Conservation (phyloP, 2,888 invertebrate species). For the Metellina segmentata region DNA sequence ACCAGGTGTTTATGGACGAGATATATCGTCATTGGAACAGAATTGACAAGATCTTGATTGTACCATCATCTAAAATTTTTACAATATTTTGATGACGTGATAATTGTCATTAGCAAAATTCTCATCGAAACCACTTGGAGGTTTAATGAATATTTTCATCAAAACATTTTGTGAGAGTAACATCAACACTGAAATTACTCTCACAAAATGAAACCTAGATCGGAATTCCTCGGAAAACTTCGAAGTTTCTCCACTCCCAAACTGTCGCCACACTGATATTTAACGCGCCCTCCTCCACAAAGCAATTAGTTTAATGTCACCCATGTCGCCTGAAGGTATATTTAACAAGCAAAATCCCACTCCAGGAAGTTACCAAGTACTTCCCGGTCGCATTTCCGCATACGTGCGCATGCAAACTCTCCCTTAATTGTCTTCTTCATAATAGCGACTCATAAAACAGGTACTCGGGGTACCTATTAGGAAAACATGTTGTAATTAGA, state of each 20-base stretch:
- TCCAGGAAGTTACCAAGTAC: slow-evolving; percentile 20
- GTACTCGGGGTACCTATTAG: slow-evolving; percentile 19
- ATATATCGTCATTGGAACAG: no score
- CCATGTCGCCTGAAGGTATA: background rate
- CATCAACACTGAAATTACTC: no score
- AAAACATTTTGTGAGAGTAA: no score
- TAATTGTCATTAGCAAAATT: no score
- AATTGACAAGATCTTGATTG: no score
- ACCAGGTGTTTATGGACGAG: no score
- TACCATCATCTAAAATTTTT: no score
- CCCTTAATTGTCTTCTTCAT: slow-evolving; percentile 45
- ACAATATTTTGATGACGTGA: no score
- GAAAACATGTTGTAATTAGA: slow-evolving; percentile 41
- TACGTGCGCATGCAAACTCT: background rate
- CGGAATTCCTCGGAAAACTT: background rate
- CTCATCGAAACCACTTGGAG: no score
- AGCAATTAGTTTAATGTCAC: slow-evolving; percentile 55
- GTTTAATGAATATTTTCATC: no score
- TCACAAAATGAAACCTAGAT: no score
- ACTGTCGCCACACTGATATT: no score
- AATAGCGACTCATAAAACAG: slow-evolving; percentile 40
- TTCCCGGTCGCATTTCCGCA: slow-evolving; percentile 2
- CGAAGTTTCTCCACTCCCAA: background rate
- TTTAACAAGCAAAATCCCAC: slow-evolving; percentile 32
- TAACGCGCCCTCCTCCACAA: background rate